These are phyloP conservation scores for Caenorhabditis drosophilae DNA, from an alignment of 2,888 invertebrate genomes.

Conservation along the genomic window DNA sequence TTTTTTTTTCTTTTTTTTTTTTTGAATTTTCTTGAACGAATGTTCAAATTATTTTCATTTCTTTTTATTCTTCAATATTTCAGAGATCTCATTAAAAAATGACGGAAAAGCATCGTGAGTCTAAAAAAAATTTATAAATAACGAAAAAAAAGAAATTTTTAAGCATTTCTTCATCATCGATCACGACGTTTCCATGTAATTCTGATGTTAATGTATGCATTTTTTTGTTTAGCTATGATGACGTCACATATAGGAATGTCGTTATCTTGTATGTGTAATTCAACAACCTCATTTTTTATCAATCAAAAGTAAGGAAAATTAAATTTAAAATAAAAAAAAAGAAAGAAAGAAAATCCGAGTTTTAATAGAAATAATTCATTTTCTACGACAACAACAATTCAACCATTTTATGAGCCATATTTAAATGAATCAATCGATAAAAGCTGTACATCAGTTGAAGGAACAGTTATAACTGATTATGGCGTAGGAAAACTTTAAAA, in stretches of 20 bases:
- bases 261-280: slow-evolving; percentile 57
- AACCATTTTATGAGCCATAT: no score
- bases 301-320: neutral
- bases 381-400: neutral
- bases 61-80: no score
- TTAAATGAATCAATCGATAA: neutral
- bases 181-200: slow-evolving; percentile 54
- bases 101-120: no score
- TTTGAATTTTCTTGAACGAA: no score
- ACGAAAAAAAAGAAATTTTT: no score
- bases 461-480: slow-evolving; percentile 27
- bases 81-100: no score
- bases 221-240: slow-evolving; percentile 50
- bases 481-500: slow-evolving; percentile 12
- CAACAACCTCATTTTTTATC: slow-evolving; percentile 36
- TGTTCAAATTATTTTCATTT: no score
- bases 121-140: no score
- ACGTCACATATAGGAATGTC: slow-evolving; percentile 54
- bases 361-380: no score
- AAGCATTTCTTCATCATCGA: slow-evolving; percentile 37
- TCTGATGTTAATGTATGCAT: slow-evolving; percentile 51
- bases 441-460: slow-evolving; percentile 21
- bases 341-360: no score
- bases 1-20: no score
- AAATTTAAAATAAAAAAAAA: neutral